Base-by-base conservation (phyloP, 2,888 invertebrate genomes). In the Leistus spinibarbis region DNA sequence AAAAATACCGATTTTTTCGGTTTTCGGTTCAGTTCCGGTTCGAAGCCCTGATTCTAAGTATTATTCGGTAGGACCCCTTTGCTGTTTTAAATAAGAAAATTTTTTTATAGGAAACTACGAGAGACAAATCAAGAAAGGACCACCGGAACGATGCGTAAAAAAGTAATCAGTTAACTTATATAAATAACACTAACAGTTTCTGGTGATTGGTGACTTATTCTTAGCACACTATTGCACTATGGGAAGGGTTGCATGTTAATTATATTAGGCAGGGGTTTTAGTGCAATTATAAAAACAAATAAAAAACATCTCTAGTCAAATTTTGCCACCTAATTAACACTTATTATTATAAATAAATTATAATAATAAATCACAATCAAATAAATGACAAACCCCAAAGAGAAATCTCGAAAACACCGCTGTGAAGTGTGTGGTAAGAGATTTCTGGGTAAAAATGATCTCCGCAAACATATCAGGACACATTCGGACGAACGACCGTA, bases 401-500 rank as follows among this genome's bases (percentile, higher is more conserved):
- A 79, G 69, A 82, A 83, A 77, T 76, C 80, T 68, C 86, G 88
- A 73, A 85, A 86, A 69, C 87, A 88, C 79, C 82, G 86, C 76
- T 93, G 93, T 85, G 88, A 88, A 72, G 85, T 89, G 75, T 93
- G 93, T 81, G 83, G 88, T 2, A 92, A 91, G 84, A 85, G 85
- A 60, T 93, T 92, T 82, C 86, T 88, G 67, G 89, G 88, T 69
- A 90, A 90, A 79, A 89, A 90, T 77, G 91, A 92, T 80, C 85
- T 94, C 76, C 87, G 89, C 63, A 91, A 92, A 80, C 94, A 94
- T 82, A 86, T 89, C 77, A 88, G 90, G 69, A 87, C 89, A 22
- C 93, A 94, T 82, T 88, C 91, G 0, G 88, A 91, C 77, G 87
- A 91, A 79, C 87, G 90, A 63, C 91, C 91, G 0, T 90, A 88